Conservation (phyloP, 2,888 invertebrate genomes). For the Leptopilina myrica region DNA sequence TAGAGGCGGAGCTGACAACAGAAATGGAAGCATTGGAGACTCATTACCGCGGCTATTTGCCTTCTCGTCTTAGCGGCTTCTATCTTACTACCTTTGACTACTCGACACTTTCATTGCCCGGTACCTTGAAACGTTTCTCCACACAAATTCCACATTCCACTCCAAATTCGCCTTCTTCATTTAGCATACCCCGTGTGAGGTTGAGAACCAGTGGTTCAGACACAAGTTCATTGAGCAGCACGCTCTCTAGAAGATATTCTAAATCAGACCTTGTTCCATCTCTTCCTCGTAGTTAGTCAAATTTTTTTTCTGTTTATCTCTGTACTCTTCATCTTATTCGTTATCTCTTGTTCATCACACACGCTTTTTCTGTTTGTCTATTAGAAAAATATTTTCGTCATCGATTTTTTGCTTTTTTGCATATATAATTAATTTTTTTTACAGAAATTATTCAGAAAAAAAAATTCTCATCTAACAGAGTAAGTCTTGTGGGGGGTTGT, state of each 20-base stretch:
- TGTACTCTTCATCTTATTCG: conserved; percentile 40
- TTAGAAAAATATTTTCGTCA: conserved; percentile 14
- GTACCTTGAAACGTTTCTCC: conserved; percentile 72
- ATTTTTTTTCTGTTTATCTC: conserved; percentile 46
- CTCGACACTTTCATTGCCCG: conserved; percentile 61
- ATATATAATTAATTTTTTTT: not conserved
- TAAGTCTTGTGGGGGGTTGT: not conserved
- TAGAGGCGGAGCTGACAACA: conserved; percentile 78
- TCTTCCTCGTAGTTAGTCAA: conserved; percentile 65
- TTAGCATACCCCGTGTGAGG: conserved; percentile 72
- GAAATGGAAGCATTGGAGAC: conserved; percentile 75
- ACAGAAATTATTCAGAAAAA: conserved; percentile 8
- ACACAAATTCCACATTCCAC: conserved; percentile 71
- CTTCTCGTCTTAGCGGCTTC: conserved; percentile 70
- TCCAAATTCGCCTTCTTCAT: conserved; percentile 69
- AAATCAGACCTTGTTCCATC: conserved; percentile 64
- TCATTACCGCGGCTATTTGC: conserved; percentile 75
- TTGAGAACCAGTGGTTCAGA: conserved; percentile 68
- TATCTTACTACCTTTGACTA: conserved; percentile 70
- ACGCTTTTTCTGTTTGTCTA: conserved; percentile 7
- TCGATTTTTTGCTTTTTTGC: conserved; percentile 25
- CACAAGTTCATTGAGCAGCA: conserved; percentile 65
- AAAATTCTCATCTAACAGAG: conserved; percentile 19
- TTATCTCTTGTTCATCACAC: conserved; percentile 20
- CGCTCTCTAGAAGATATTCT: conserved; percentile 66